phyloP scores from a whole-genome alignment of 2,797 vertebrate genomes.

The Taeniopygia guttata region DNA sequence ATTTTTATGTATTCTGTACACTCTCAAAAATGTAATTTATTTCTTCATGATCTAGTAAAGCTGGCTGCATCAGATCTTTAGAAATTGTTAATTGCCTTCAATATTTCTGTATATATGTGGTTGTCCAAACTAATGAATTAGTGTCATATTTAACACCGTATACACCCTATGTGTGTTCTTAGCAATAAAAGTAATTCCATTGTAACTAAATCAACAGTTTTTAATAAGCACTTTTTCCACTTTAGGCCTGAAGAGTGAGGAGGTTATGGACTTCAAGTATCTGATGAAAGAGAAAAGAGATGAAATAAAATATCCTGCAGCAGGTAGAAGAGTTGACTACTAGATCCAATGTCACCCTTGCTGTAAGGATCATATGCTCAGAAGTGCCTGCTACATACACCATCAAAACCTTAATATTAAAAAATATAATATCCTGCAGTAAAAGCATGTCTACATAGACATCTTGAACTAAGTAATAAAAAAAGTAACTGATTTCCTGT shows the following conservation, averaged over 20 bases:
- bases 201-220: not conserved
- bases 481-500: not conserved
- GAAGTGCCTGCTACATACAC: not conserved
- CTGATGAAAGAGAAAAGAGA: not conserved
- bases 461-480: not conserved
- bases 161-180: not conserved
- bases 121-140: not conserved
- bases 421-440: not conserved
- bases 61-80: not conserved
- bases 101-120: not conserved
- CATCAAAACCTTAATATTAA: not conserved
- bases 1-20: not conserved
- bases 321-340: not conserved
- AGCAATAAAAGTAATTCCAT: not conserved
- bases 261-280: not conserved
- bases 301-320: not conserved
- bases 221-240: not conserved
- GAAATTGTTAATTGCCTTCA: not conserved
- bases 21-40: not conserved
- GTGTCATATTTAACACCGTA: not conserved
- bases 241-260: not conserved
- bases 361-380: not conserved
- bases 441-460: not conserved
- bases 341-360: not conserved
- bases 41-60: not conserved